Percentiles rank a stretch among this genome's conserved stretches.
phyloP scores from a whole-genome alignment of 1,140 invertebrate genomes.

The Lordiphosa mommai region DNA sequence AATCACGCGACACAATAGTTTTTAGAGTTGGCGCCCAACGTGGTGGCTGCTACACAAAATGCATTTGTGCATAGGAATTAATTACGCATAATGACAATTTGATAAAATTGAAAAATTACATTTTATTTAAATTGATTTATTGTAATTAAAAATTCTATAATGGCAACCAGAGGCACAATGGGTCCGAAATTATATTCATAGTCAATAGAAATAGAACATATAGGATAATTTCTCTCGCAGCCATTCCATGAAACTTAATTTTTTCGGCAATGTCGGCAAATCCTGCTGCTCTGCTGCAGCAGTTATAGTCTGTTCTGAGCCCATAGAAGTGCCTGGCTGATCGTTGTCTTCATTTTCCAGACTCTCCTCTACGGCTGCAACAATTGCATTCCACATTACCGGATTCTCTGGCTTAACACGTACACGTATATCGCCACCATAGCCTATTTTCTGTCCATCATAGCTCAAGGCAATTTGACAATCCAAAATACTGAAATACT shows the following conservation, averaged over 20 bases:
- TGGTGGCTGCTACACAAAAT: conserved; percentile 38
- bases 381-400: not conserved
- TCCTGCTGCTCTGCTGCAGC: not conserved
- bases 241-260: conserved; percentile 24
- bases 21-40: conserved; percentile 1
- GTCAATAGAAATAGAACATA: conserved; percentile 39
- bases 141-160: conserved; percentile 76
- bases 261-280: not conserved
- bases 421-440: conserved; percentile 45
- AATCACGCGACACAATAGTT: conserved; percentile 24
- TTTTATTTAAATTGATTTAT: conserved; percentile 76
- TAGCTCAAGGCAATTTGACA: conserved; percentile 45
- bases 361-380: not conserved
- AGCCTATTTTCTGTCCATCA: conserved; percentile 44
- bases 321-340: not conserved
- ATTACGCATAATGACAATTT: conserved; percentile 78
- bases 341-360: not conserved
- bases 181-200: not conserved
- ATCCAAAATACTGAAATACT: conserved; percentile 28
- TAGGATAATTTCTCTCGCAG: conserved; percentile 47
- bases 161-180: conserved; percentile 16
- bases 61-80: conserved; percentile 78
- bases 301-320: not conserved
- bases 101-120: conserved; percentile 79
- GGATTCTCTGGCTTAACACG: conserved; percentile 26